These are phyloP conservation scores for Upupa epops DNA, from an alignment of 2,113 vertebrate genomes.

Conservation along the genomic window DNA sequence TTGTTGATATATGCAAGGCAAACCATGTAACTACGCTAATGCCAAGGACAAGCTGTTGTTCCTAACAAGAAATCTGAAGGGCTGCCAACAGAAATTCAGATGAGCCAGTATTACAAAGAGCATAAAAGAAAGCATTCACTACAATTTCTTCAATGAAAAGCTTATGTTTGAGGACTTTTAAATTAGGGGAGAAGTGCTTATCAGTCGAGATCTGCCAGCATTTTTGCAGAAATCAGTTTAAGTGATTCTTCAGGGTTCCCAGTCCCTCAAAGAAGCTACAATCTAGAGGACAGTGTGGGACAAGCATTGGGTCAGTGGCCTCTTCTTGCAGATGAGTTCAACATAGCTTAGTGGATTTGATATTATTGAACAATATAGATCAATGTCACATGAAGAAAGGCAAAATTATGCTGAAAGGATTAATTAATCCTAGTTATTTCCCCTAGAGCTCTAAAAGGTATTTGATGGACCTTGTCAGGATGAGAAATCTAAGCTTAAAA, in stretches of 20 bases:
- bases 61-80: not conserved
- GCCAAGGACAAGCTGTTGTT: not conserved
- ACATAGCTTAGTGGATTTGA: not conserved
- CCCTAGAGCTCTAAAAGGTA: not conserved
- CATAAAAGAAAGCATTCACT: not conserved
- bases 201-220: not conserved
- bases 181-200: not conserved
- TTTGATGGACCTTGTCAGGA: not conserved
- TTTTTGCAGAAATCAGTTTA: not conserved
- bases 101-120: not conserved
- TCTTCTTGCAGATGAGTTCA: not conserved
- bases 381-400: not conserved
- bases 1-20: not conserved
- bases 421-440: not conserved
- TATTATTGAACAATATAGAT: rapidly evolving
- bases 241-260: not conserved
- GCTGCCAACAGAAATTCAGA: not conserved
- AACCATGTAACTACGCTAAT: not conserved
- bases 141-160: not conserved
- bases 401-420: not conserved
- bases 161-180: not conserved
- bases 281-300: rapidly evolving
- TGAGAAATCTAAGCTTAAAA: not conserved
- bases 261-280: not conserved
- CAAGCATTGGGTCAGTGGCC: rapidly evolving